A percentile compares a stretch with the other conserved stretches of the same genome.
These are phyloP conservation scores for Protaetia brevitarsis DNA, from an alignment of 1,140 invertebrate species.

Conservation along the genomic window DNA sequence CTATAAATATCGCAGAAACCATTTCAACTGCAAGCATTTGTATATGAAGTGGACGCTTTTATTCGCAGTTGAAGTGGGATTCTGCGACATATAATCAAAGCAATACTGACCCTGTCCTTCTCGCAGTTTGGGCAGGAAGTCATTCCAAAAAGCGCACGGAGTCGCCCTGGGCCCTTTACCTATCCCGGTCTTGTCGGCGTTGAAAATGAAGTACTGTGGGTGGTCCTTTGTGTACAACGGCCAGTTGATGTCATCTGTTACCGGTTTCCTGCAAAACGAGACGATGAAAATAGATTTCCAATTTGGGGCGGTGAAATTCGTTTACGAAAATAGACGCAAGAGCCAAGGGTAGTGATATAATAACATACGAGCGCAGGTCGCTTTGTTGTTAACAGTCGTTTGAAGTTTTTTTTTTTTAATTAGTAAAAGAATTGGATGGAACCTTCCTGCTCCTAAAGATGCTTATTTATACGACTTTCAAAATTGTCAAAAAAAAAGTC, in stretches of 20 bases:
- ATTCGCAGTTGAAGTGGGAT: not conserved
- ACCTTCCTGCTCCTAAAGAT: no score
- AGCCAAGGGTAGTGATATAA: no score
- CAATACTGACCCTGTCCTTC: conserved; percentile 62
- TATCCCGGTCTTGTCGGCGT: conserved; percentile 68
- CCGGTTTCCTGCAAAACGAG: conserved; percentile 70
- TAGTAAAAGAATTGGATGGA: no score
- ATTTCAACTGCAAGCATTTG: no score
- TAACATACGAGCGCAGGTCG: no score
- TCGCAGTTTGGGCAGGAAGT: conserved; percentile 82
- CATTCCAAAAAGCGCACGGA: conserved; percentile 93
- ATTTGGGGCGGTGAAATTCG: no score
- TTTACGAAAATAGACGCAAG: no score
- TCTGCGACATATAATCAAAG: not conserved
- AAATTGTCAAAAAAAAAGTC: no score
- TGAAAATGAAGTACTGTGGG: conserved; percentile 86
- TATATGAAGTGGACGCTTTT: not conserved
- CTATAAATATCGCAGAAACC: no score
- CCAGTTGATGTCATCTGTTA: conserved; percentile 79
- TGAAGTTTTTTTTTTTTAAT: no score
- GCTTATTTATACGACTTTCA: no score
- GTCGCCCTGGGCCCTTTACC: conserved; percentile 80
- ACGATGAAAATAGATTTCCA: not conserved
- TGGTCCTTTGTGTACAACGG: conserved; percentile 80
- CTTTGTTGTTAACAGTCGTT: no score